Evolutionary conservation across 2,888 invertebrate species (phyloP).

Genomic region (Ethmia dodecea): DNA sequence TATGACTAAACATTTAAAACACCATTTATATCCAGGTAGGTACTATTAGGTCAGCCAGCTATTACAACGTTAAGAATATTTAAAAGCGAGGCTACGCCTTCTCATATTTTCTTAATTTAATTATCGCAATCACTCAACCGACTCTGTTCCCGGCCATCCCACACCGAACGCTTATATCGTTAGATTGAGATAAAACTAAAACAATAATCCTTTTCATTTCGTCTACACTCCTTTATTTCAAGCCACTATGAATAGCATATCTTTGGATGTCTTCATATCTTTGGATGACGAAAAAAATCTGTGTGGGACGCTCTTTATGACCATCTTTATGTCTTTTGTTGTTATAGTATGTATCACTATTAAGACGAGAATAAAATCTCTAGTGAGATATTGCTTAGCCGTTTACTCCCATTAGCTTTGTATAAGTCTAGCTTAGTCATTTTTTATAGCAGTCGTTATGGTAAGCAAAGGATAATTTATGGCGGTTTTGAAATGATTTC

Average conservation of each 20-base stretch:
- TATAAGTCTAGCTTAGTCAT: constrained; percentile 29
- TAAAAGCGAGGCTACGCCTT: too few relatives aligned
- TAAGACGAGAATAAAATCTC: constrained; percentile 32
- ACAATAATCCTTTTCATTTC: constrained; percentile 75
- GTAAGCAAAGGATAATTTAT: constrained; percentile 27
- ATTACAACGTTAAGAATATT: too few relatives aligned
- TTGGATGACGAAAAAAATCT: constrained; percentile 36
- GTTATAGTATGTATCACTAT: constrained; percentile 31
- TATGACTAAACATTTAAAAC: too few relatives aligned
- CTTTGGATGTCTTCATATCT: constrained; percentile 55
- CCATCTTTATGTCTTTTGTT: constrained; percentile 41
- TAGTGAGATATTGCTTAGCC: constrained; percentile 32
- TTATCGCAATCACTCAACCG: constrained; percentile 30
- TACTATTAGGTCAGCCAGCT: too few relatives aligned
- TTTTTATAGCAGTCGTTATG: constrained; percentile 30
- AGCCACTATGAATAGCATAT: constrained; percentile 50
- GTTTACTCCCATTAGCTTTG: constrained; percentile 36
- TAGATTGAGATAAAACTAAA: constrained; percentile 75
- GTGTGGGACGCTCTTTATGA: constrained; percentile 53
- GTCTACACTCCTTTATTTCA: constrained; percentile 61
- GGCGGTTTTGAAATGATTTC: constrained; percentile 3
- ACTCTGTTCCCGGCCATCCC: constrained; percentile 31
- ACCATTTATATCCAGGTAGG: too few relatives aligned
- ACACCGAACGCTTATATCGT: constrained; percentile 56
- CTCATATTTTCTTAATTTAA: constrained; percentile 7